phyloP scores from a whole-genome alignment of 2,113 vertebrate genomes.

The Platysteira castanea region DNA sequence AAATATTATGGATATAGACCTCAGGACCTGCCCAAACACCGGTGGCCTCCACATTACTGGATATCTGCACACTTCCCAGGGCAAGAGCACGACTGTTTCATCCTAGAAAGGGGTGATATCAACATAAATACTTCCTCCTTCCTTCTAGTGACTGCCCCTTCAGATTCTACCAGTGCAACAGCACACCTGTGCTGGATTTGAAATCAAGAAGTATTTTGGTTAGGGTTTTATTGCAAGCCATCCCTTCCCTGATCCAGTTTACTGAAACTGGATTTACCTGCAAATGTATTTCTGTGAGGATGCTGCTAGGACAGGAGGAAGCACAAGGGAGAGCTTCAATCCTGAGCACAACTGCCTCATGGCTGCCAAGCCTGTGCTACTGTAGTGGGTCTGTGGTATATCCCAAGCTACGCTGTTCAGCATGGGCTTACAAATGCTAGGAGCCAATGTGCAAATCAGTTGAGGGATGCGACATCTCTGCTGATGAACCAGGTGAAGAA shows the following conservation, averaged over 20 bases:
- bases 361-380: background rate
- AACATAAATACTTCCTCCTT: background rate
- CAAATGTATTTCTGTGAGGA: background rate
- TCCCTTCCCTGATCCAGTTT: background rate
- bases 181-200: accelerated
- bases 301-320: background rate
- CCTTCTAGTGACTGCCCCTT: background rate
- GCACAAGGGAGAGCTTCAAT: background rate
- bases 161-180: background rate
- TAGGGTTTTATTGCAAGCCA: background rate
- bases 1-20: accelerated
- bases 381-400: background rate
- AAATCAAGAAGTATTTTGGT: background rate
- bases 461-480: background rate
- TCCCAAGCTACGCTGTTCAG: background rate
- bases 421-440: background rate
- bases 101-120: background rate
- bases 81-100: background rate
- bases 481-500: background rate
- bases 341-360: accelerated
- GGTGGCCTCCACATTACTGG: background rate
- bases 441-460: background rate
- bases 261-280: background rate
- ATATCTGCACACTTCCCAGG: background rate
- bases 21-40: background rate